Percentiles rank a stretch among this genome's conserved stretches.
phyloP scores from a whole-genome alignment of 2,113 vertebrate genomes.

The Pomatostomus ruficeps region DNA sequence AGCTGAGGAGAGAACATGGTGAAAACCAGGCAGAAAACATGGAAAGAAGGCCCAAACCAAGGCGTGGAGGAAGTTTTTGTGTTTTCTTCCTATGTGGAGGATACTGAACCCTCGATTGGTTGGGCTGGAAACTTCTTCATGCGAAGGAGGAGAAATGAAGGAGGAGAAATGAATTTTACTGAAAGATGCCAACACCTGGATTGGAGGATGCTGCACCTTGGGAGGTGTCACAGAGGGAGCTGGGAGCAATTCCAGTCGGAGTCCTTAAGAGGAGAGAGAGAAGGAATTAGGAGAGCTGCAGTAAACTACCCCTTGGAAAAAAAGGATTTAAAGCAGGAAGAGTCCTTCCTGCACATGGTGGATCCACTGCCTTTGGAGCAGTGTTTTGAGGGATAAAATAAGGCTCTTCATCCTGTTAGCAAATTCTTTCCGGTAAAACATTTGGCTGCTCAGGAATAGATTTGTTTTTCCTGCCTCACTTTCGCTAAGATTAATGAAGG shows the following conservation, averaged over 20 bases:
- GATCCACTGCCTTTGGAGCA: not conserved
- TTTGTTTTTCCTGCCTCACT: not conserved
- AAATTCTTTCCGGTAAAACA: not conserved
- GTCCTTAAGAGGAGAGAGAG: not conserved
- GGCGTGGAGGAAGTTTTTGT: not conserved
- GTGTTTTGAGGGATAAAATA: not conserved
- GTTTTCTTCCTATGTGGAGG: not conserved
- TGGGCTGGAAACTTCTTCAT: not conserved
- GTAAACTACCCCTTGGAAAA: not conserved
- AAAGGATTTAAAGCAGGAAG: not conserved
- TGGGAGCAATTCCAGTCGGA: not conserved
- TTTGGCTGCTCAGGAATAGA: not conserved
- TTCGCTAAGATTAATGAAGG: not conserved
- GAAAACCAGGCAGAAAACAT: not conserved
- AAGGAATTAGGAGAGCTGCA: not conserved
- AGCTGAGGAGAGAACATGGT: fast-evolving
- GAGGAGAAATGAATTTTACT: not conserved
- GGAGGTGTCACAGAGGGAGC: not conserved
- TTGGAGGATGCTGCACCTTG: not conserved
- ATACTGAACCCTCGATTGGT: fast-evolving
- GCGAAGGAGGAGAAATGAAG: not conserved
- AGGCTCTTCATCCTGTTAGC: not conserved
- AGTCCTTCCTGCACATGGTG: not conserved
- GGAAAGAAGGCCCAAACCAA: not conserved
- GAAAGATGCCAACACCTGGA: not conserved